Conservation (phyloP, 2,797 vertebrate species). For the Onychomys arenicola region DNA sequence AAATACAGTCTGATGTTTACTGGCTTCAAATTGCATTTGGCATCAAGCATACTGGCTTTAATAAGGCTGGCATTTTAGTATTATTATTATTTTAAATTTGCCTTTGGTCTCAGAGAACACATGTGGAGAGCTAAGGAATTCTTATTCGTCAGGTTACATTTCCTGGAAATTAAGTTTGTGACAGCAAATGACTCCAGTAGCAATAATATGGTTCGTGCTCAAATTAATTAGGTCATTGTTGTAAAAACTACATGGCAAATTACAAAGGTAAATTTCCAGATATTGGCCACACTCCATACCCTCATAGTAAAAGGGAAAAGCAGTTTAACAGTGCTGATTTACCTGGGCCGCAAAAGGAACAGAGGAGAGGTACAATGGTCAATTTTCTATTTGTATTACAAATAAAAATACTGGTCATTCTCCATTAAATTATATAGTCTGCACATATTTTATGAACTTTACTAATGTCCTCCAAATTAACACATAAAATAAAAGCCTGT, state of each 20-base stretch:
- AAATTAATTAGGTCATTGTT: slow-evolving; percentile 81
- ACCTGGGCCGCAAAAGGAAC: not conserved
- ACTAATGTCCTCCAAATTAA: slow-evolving; percentile 73
- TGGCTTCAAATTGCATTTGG: slow-evolving; percentile 81
- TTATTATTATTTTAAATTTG: slow-evolving; percentile 79
- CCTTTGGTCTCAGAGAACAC: slow-evolving; percentile 76
- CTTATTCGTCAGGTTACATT: slow-evolving; percentile 74
- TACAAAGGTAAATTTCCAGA: slow-evolving; percentile 63
- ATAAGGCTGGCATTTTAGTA: slow-evolving; percentile 68
- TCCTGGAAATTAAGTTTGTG: slow-evolving; percentile 82
- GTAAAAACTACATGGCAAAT: slow-evolving; percentile 80
- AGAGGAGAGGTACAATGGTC: slow-evolving; percentile 1
- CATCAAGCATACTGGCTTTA: slow-evolving; percentile 74
- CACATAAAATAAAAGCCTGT: slow-evolving; percentile 71
- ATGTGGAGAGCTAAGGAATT: slow-evolving; percentile 77
- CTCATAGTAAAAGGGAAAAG: not conserved
- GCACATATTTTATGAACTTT: slow-evolving; percentile 76
- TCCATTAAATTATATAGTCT: slow-evolving; percentile 68
- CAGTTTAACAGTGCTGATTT: slow-evolving; percentile 53
- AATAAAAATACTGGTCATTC: slow-evolving; percentile 61
- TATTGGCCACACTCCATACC: slow-evolving; percentile 4
- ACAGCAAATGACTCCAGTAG: slow-evolving; percentile 80
- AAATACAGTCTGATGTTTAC: slow-evolving; percentile 82
- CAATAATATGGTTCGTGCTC: slow-evolving; percentile 73
- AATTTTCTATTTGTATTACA: slow-evolving; percentile 70